Conservation (phyloP, 2,113 vertebrate species). For the Prinia subflava region DNA sequence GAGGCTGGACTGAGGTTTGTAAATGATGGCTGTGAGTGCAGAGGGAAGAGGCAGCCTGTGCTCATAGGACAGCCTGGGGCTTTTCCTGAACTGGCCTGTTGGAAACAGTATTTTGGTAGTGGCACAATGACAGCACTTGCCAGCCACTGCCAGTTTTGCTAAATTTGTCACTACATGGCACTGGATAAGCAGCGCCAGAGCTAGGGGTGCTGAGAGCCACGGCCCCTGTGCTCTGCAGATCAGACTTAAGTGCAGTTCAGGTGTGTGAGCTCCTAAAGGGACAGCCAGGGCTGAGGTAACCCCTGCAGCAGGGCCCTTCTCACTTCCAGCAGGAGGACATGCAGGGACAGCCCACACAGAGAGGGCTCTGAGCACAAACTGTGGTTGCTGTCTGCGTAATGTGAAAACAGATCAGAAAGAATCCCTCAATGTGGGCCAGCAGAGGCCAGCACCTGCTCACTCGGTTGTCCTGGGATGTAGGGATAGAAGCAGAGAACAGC, state of each 20-base stretch:
- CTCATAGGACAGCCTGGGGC: fast-evolving
- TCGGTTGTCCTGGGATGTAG: not conserved
- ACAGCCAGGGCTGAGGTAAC: not conserved
- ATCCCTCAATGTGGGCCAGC: fast-evolving
- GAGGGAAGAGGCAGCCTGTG: not conserved
- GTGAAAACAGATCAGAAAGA: not conserved
- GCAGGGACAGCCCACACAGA: not conserved
- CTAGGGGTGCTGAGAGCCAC: not conserved
- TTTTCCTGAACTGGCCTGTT: not conserved
- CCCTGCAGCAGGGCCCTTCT: not conserved
- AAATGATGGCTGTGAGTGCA: not conserved
- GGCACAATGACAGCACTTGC: not conserved
- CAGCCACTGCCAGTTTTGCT: not conserved
- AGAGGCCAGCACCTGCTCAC: not conserved
- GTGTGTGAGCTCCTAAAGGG: not conserved
- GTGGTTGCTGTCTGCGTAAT: fast-evolving
- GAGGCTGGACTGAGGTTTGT: not conserved
- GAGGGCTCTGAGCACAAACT: not conserved
- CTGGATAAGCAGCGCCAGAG: not conserved
- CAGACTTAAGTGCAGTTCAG: not conserved
- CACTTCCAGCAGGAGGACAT: not conserved
- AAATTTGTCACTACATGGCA: not conserved
- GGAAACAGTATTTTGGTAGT: not conserved
- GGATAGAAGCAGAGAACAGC: not conserved
- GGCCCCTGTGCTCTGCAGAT: not conserved